Evolutionary conservation across 1,140 invertebrate species (phyloP).

Genomic region (Ganaspis sp.): DNA sequence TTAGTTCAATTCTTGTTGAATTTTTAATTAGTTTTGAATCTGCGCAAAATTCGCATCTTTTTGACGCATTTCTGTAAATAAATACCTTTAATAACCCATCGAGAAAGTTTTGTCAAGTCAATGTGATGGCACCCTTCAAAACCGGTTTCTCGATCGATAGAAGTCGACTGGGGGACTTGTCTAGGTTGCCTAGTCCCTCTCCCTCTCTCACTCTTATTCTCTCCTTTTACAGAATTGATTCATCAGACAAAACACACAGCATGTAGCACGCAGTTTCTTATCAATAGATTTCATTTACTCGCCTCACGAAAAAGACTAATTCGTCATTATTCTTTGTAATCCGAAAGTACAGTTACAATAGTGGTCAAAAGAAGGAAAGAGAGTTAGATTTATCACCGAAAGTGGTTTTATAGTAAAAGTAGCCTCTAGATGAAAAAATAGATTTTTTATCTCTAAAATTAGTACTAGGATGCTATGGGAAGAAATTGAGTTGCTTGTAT

Average conservation of each 20-base stretch:
- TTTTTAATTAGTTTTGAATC: not conserved
- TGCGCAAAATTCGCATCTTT: not conserved
- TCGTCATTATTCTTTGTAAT: not conserved
- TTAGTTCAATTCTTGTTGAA: no score
- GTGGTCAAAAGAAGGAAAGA: not conserved
- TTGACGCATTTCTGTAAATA: slow-evolving; percentile 11
- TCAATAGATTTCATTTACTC: not conserved
- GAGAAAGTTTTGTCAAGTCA: not conserved
- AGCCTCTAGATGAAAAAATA: no score
- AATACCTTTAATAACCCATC: slow-evolving; percentile 10
- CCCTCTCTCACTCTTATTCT: not conserved
- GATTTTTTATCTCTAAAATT: no score
- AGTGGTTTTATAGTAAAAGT: no score
- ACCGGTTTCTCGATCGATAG: slow-evolving; percentile 24
- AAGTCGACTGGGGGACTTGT: not conserved
- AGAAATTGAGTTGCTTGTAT: no score
- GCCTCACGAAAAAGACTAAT: not conserved
- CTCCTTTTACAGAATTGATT: slow-evolving; percentile 6
- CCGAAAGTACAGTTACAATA: not conserved
- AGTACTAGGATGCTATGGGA: no score
- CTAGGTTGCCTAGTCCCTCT: not conserved
- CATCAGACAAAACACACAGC: not conserved
- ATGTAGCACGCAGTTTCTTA: not conserved
- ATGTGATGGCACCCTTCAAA: slow-evolving; percentile 5
- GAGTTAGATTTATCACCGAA: no score